Evolutionary conservation across 2,797 vertebrate species (phyloP).

Genomic region (Artibeus jamaicensis): DNA sequence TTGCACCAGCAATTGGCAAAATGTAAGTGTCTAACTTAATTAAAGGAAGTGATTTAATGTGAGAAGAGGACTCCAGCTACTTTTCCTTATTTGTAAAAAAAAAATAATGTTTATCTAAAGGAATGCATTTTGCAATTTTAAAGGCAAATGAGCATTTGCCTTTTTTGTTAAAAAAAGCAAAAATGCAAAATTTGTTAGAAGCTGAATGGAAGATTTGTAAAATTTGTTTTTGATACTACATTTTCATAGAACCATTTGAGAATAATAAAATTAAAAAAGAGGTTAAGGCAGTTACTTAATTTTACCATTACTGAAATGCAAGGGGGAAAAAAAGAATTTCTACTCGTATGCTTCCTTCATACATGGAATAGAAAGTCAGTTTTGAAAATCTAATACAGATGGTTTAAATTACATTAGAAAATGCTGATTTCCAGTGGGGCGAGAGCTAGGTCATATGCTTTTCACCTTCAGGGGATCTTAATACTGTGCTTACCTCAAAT

Average conservation of each 20-base stretch:
- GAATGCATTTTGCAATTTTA: conserved; percentile 3
- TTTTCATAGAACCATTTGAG: conserved; percentile 2
- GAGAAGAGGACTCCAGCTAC: neutral
- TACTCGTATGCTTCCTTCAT: conserved; percentile 15
- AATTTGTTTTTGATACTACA: conserved; percentile 23
- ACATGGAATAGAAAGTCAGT: conserved; percentile 19
- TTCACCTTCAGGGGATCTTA: conserved; percentile 21
- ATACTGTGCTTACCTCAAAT: conserved; percentile 9
- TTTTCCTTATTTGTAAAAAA: conserved; percentile 39
- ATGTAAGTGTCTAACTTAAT: conserved; percentile 86
- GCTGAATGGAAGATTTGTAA: conserved; percentile 6
- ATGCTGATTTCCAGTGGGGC: neutral
- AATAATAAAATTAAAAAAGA: conserved; percentile 43
- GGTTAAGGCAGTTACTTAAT: conserved; percentile 21
- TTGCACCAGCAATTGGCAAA: conserved; percentile 94
- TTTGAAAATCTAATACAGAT: conserved; percentile 42
- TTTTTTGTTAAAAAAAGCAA: too few species aligned
- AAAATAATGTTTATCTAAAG: conserved; percentile 19
- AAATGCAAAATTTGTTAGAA: conserved; percentile 55
- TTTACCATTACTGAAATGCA: conserved; percentile 29
- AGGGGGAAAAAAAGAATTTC: neutral
- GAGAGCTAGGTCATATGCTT: neutral
- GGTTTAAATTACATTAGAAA: conserved; percentile 40
- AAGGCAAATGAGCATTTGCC: neutral
- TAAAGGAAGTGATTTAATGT: conserved; percentile 34